phyloP scores from a whole-genome alignment of 2,797 vertebrate genomes.

The Lepilemur ruficaudatus region DNA sequence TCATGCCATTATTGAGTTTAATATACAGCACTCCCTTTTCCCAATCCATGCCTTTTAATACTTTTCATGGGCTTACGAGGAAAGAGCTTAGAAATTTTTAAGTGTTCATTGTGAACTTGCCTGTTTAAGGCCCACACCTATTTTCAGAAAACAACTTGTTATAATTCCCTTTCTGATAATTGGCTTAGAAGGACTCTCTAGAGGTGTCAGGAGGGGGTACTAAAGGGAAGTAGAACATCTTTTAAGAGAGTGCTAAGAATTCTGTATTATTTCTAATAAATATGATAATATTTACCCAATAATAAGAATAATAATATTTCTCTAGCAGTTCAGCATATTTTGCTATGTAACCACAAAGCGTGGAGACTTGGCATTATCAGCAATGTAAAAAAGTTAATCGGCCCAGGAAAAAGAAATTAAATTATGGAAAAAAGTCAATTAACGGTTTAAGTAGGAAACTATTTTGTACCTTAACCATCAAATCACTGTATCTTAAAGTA shows the following conservation, averaged over 20 bases:
- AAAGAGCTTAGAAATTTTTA: neutral
- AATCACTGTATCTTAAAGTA: slow-evolving; percentile 11
- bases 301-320: neutral
- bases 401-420: slow-evolving; percentile 16
- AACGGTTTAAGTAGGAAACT: neutral
- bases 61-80: neutral
- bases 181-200: slow-evolving; percentile 28
- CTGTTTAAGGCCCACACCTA: neutral
- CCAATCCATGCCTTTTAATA: neutral
- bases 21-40: neutral
- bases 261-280: neutral
- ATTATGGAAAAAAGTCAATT: neutral
- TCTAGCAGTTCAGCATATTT: neutral
- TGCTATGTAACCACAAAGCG: slow-evolving; percentile 30
- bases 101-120: neutral
- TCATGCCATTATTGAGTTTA: neutral
- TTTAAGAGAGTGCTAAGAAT: neutral
- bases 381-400: neutral
- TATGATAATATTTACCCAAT: neutral
- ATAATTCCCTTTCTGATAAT: neutral
- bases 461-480: neutral
- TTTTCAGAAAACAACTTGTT: slow-evolving; percentile 19
- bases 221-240: neutral
- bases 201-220: neutral
- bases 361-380: neutral